Evolutionary conservation across 2,113 vertebrate genomes (phyloP).

Genomic region (Eulemur macaco): DNA sequence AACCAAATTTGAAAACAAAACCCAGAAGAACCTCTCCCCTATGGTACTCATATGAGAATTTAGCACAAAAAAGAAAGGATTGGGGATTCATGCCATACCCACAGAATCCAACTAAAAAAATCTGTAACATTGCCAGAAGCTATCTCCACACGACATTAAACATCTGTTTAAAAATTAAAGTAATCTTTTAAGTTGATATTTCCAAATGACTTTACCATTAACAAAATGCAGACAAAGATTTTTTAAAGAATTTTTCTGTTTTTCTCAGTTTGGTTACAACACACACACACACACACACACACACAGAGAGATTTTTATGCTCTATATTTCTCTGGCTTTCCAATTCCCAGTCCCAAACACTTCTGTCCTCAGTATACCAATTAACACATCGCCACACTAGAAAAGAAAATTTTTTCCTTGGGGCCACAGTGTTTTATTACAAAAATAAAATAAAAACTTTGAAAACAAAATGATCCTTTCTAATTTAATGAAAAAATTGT

Average conservation of each 20-base stretch:
- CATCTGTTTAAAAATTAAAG: conserved; percentile 14
- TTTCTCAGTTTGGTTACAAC: background rate
- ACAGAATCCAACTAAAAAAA: background rate
- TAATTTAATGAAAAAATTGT: too few species aligned
- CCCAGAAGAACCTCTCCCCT: background rate
- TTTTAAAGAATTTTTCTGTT: background rate
- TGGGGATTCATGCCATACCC: background rate
- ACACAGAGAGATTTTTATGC: background rate
- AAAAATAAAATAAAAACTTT: too few species aligned
- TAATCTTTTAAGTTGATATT: background rate
- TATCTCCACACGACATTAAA: background rate
- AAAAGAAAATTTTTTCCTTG: too few species aligned
- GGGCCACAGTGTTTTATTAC: too few species aligned
- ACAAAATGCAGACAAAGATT: background rate
- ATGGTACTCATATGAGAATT: background rate
- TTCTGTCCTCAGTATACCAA: background rate
- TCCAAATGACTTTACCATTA: background rate
- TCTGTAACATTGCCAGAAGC: background rate
- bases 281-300: background rate
- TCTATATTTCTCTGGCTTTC: background rate
- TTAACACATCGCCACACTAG: background rate
- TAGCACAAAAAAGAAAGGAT: background rate
- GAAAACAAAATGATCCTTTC: too few species aligned
- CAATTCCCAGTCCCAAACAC: background rate
- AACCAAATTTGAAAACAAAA: background rate